Evolutionary conservation across 2,797 vertebrate genomes (phyloP).

Genomic region (Stomatorhinus walkeri): DNA sequence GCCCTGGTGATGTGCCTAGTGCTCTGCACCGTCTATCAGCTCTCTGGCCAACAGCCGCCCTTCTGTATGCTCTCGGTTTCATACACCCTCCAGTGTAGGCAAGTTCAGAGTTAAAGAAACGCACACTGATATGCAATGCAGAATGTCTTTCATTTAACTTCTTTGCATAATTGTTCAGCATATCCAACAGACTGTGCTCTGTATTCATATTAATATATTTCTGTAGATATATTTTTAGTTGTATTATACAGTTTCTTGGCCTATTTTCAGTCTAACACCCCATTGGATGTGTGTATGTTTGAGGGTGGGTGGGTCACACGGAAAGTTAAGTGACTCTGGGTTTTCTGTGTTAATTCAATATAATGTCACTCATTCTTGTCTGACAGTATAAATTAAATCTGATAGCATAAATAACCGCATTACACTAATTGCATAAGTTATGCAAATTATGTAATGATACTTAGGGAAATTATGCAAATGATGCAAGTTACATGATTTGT

Average conservation of each 20-base stretch:
- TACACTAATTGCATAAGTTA: slow-evolving; percentile 3
- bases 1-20: neutral
- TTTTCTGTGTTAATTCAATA: neutral
- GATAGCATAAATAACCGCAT: neutral
- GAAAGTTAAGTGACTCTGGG: neutral
- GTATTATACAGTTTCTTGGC: neutral
- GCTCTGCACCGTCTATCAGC: neutral
- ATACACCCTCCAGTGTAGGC: neutral
- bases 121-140: neutral
- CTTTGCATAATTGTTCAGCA: neutral
- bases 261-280: neutral
- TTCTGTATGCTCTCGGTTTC: neutral
- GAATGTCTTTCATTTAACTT: neutral
- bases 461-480: neutral
- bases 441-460: neutral
- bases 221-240: neutral
- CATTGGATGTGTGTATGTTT: neutral
- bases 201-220: neutral
- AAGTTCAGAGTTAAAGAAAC: neutral
- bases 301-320: neutral
- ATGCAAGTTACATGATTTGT: neutral
- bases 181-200: neutral
- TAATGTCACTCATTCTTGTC: neutral
- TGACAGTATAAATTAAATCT: slow-evolving; percentile 6
- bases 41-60: neutral